Evolutionary conservation across 2,797 vertebrate species (phyloP).

Genomic region (Pteropus rufus): DNA sequence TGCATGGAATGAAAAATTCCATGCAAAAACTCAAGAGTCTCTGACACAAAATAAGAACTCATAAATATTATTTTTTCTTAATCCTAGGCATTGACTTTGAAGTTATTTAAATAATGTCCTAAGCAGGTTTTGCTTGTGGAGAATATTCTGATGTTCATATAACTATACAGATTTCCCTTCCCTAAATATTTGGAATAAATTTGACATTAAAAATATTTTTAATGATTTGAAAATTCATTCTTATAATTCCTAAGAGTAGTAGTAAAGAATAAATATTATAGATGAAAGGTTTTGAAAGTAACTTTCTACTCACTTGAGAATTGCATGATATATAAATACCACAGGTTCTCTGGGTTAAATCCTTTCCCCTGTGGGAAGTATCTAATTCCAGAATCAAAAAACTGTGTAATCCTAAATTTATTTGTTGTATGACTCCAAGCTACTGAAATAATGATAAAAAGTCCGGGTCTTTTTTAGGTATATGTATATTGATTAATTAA

Average conservation of each 20-base stretch:
- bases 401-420: neutral
- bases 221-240: neutral
- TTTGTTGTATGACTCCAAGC: neutral
- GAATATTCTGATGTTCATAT: neutral
- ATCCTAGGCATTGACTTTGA: neutral
- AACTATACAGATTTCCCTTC: neutral
- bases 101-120: neutral
- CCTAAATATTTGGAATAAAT: neutral
- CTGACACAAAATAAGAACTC: neutral
- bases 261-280: neutral
- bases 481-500: neutral
- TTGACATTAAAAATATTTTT: neutral
- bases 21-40: neutral
- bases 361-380: neutral
- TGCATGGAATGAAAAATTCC: neutral
- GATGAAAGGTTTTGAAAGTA: neutral
- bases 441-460: conserved; percentile 2
- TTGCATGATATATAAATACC: neutral
- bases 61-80: neutral
- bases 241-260: neutral
- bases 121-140: neutral
- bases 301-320: neutral
- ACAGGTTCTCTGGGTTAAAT: neutral
- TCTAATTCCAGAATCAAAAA: neutral
- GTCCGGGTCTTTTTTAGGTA: neutral